Conservation (phyloP, 2,888 invertebrate genomes). For the Amblyjoppa proteus region DNA sequence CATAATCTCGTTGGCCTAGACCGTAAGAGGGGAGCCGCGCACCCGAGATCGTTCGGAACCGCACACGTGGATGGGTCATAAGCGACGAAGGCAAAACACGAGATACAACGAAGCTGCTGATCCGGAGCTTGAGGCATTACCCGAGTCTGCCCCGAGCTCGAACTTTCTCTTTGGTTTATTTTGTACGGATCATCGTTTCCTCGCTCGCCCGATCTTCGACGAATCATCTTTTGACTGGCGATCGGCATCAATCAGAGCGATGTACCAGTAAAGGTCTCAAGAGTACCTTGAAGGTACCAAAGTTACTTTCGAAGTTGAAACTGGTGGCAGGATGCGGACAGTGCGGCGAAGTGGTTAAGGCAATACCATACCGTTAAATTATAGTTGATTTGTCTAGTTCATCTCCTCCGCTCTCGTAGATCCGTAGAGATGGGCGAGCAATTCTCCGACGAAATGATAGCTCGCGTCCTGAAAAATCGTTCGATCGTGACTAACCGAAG, state of each 20-base stretch:
- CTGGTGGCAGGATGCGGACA: not conserved
- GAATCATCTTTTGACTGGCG: not conserved
- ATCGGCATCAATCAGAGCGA: not conserved
- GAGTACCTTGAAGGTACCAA: not conserved
- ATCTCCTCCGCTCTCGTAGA: slow-evolving; percentile 12
- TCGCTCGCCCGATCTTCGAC: not conserved
- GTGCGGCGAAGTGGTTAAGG: slow-evolving; percentile 6
- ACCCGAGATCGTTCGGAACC: slow-evolving; percentile 63
- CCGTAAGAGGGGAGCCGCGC: slow-evolving; percentile 74
- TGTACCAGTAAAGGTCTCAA: not conserved
- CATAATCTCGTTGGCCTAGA: slow-evolving; percentile 79
- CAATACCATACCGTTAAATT: slow-evolving; percentile 45
- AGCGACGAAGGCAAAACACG: slow-evolving; percentile 25
- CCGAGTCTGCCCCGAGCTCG: slow-evolving; percentile 33
- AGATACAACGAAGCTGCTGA: slow-evolving; percentile 22
- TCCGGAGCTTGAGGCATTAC: slow-evolving; percentile 5
- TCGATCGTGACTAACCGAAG: slow-evolving; percentile 62
- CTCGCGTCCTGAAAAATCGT: slow-evolving; percentile 65
- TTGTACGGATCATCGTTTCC: not conserved
- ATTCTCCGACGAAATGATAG: slow-evolving; percentile 37
- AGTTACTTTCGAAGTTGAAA: not conserved
- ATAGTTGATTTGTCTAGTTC: slow-evolving; percentile 23
- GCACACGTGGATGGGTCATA: slow-evolving; percentile 41
- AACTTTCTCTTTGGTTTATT: slow-evolving; percentile 51
- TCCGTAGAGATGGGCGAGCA: slow-evolving; percentile 15